A percentile compares a stretch with the other conserved stretches of the same genome.
Conservation (phyloP, 2,888 invertebrate genomes). For the Volucella inflata region DNA sequence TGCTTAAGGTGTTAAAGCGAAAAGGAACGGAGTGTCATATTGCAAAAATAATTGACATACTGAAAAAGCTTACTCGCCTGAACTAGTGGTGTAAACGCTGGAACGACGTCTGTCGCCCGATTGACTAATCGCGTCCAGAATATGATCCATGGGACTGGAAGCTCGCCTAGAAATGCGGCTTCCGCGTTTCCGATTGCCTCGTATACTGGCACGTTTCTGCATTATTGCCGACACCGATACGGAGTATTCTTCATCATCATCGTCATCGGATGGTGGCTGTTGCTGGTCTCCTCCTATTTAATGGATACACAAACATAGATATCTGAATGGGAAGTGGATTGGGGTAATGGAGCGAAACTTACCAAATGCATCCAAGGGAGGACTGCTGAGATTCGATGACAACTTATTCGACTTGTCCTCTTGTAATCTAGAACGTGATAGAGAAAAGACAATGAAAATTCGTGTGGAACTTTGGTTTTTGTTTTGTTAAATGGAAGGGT, state of each 20-base stretch:
- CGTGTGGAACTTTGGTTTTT: constrained; percentile 31
- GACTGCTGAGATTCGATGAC: constrained; percentile 77
- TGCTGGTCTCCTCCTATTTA: constrained; percentile 55
- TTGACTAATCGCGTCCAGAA: constrained; percentile 78
- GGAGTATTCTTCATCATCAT: constrained; percentile 93
- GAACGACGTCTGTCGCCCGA: constrained; percentile 86
- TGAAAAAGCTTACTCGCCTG: constrained; percentile 89
- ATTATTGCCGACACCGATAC: constrained; percentile 93
- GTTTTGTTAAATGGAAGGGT: background rate
- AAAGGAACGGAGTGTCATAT: constrained; percentile 61
- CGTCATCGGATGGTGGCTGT: constrained; percentile 77
- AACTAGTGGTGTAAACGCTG: constrained; percentile 93
- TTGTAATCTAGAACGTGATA: constrained; percentile 67
- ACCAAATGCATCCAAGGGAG: constrained; percentile 78
- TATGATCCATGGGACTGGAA: constrained; percentile 85
- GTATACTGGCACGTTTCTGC: constrained; percentile 90
- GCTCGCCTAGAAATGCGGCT: constrained; percentile 86
- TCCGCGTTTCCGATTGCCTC: constrained; percentile 87
- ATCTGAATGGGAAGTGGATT: constrained; percentile 70
- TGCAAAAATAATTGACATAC: constrained; percentile 62
- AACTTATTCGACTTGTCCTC: constrained; percentile 78
- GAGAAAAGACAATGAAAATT: constrained; percentile 43
- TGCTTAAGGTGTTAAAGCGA: constrained; percentile 84
- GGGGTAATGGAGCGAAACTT: constrained; percentile 62
- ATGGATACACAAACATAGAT: constrained; percentile 32